Evolutionary conservation across 2,113 vertebrate species (phyloP).

Genomic region (Clarias macrocephalus): DNA sequence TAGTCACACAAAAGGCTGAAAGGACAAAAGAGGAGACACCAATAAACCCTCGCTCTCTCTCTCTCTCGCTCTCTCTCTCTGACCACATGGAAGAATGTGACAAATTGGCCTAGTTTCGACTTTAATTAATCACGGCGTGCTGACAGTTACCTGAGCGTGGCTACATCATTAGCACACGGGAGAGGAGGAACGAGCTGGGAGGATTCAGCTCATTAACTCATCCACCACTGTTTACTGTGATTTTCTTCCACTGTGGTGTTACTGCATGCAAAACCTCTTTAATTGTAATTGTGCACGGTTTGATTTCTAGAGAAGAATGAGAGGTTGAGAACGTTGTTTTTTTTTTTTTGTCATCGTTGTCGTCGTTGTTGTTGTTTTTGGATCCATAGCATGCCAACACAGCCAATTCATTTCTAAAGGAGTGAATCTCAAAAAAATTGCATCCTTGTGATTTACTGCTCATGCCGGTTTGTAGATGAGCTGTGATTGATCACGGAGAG

Average conservation of each 20-base stretch:
- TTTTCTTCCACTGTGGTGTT: conserved; percentile 50
- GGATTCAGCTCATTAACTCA: conserved; percentile 71
- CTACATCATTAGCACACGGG: conserved; percentile 69
- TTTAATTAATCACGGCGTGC: conserved; percentile 71
- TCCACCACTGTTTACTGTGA: conserved; percentile 61
- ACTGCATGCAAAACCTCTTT: conserved; percentile 40
- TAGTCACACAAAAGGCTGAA: conserved; percentile 8
- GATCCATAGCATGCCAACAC: conserved; percentile 23
- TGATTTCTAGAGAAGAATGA: conserved; percentile 17
- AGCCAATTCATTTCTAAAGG: conserved; percentile 26
- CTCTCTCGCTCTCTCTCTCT: conserved; percentile 45
- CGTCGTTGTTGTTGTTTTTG: not conserved
- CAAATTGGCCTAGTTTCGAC: conserved; percentile 70
- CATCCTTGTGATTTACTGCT: conserved; percentile 36
- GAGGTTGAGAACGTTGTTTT: conserved; percentile 21
- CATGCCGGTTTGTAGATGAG: conserved; percentile 34
- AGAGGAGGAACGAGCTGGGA: conserved; percentile 64
- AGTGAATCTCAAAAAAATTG: conserved; percentile 21
- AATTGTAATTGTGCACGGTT: conserved; percentile 14
- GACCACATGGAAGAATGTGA: conserved; percentile 67
- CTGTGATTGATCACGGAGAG: conserved; percentile 41
- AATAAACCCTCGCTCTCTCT: conserved; percentile 10
- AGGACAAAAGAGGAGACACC: conserved; percentile 28
- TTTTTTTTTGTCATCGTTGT: no score
- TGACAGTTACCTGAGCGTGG: conserved; percentile 74